These are phyloP conservation scores for Cheilinus undulatus DNA, from an alignment of 2,113 vertebrate species.

Conservation along the genomic window DNA sequence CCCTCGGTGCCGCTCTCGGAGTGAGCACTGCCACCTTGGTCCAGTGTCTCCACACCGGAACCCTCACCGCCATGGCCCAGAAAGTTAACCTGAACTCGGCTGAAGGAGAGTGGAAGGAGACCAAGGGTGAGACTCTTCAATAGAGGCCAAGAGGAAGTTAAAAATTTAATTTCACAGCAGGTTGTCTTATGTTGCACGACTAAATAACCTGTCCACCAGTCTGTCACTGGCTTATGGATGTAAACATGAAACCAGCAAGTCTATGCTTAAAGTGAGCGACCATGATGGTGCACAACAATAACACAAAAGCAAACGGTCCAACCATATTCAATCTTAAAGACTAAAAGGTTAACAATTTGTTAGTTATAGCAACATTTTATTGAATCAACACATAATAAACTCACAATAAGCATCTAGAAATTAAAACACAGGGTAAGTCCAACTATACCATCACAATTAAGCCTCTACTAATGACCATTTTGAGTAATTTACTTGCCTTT, in stretches of 20 bases:
- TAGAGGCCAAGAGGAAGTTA: not conserved
- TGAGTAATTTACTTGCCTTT: not conserved
- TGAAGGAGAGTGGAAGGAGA: slow-evolving; percentile 78
- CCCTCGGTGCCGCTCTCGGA: slow-evolving; percentile 67
- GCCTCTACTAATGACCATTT: not conserved
- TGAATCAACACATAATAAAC: not conserved
- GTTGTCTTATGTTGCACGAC: slow-evolving; percentile 2
- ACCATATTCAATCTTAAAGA: too few relatives aligned
- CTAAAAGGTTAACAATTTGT: too few relatives aligned
- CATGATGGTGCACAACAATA: too few relatives aligned
- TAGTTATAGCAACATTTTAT: not conserved
- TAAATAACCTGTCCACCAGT: slow-evolving; percentile 12
- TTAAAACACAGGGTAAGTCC: not conserved
- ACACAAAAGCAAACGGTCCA: too few relatives aligned
- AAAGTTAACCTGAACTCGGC: slow-evolving; percentile 75
- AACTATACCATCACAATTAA: not conserved
- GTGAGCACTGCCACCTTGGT: slow-evolving; percentile 57
- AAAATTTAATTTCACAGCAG: not conserved
- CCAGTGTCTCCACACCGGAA: slow-evolving; percentile 71
- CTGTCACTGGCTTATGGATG: not conserved
- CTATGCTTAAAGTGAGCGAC: not conserved
- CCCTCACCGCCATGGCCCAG: slow-evolving; percentile 71
- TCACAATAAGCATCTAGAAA: not conserved
- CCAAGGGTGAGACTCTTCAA: slow-evolving; percentile 79
- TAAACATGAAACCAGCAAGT: not conserved